Evolutionary conservation across 37 sponge, comb jelly and placozoan species (phyloP), one percentile per base, ranked within the genome.

Genomic region (Beroe ovata): DNA sequence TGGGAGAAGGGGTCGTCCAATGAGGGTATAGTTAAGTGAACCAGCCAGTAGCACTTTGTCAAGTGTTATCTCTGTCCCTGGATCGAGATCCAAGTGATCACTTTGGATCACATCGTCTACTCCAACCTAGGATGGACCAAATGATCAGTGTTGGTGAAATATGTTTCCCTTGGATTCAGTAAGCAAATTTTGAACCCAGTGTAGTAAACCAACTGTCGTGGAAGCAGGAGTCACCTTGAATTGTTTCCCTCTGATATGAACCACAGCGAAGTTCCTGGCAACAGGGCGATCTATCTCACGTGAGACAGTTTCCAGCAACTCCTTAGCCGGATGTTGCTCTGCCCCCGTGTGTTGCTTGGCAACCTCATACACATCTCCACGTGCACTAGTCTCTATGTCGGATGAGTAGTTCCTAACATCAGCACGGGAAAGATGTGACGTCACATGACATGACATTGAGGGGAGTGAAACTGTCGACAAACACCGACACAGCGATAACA

Each of bases 1-100:
- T 4, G 84, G 84, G 26, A 77, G 47, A 25, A 77, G 84, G 16
- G 84, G 84, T 39, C 84, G 3, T 8, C 84, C 84, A 14, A 77
- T 77, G 11, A 77, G 84, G 25, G 84, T 42, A 23, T 77, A 77
- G 38, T 77, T 77, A 14, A 77, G n/a, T 22, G 84, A 77, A 28
- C 84, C 84, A 26, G 38, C 84, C 47, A 77, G 47, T 29, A 77
- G 47, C n/a, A 77, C 84, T 25, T 77, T 77, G 47, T 77, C 84
- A 1, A 77, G 84, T 14, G 84, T 42, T 20, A 77, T 77, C 42
- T 42, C 47, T 23, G 84, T 77, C 26, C 84, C 84, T 14, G 84
- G 84, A 16, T 77, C 84, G 22, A 77, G 84, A 23, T 77, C 54
- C 54, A 77, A 54, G 47, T 38, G 39, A 29, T 77, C 84, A 33